Evolutionary conservation across 2,797 vertebrate genomes (phyloP), one percentile per base, ranked within the genome.

Genomic region (Manis crassicaudata): DNA sequence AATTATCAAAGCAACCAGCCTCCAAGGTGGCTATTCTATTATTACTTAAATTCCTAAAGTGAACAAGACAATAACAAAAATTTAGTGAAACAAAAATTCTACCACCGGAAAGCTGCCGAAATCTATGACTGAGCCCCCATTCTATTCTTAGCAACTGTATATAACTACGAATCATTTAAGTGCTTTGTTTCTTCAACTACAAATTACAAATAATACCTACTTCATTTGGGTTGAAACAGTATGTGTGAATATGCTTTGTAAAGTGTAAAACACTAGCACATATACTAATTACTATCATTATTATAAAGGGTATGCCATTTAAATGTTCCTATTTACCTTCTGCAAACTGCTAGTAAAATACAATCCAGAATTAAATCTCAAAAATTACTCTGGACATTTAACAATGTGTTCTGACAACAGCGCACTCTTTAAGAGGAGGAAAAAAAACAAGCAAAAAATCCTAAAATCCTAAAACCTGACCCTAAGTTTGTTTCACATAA

Each of bases 1-100:
- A 98, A 97, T 99, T 99, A 98, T 99, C 99, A 87, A 99, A 99
- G 98, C 99, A 99, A 87, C 99, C 99, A 23, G 99, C 98, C 97
- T 99, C 99, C 14, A 99, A 98, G 29, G 98, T 97, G 76, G 98
- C 98, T 98, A 99, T 99, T 98, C 99, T 99, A 98, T 99, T 99
- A 98, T 99, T 99, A 98, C 99, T 99, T 98, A 99, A 98, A 98
- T 99, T 99, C 97, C 99, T 99, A 88, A 92, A 97, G 91, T 97
- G 6, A 97, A 70, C 68, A 95, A 93, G 37, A 77, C 96, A 94
- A 94, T 9, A 90, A 56, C 7, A 54, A 93, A 37, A 84, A 81
- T n/a, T 86, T 35, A 94, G 58, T 67, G 56, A 86, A 27, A 72
- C 0, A 3, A 37, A 60, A 92, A 90, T 52, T 83, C 79, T 90